phyloP scores from a whole-genome alignment of 2,888 invertebrate genomes.

The Congeria kusceri region DNA sequence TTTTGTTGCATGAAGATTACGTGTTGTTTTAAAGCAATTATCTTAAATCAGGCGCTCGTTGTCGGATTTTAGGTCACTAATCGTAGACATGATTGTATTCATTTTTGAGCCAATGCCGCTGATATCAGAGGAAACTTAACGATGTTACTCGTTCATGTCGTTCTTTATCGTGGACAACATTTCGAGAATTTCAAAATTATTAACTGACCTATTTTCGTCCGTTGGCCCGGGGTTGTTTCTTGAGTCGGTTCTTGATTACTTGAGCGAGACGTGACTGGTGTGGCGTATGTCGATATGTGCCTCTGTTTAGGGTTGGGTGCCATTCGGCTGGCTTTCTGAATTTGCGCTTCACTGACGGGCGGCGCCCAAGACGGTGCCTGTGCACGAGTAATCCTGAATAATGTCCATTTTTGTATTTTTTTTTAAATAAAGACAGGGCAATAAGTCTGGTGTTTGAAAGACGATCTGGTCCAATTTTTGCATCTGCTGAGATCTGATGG shows the following conservation, averaged over 20 bases:
- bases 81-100: not conserved
- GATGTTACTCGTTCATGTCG: not conserved
- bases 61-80: slow-evolving; percentile 9
- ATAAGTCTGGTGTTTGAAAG: too few species aligned
- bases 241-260: not conserved
- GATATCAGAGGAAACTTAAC: not conserved
- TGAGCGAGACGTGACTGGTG: not conserved
- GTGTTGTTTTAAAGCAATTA: not conserved
- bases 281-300: not conserved
- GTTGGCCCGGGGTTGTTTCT: not conserved
- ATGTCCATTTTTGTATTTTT: too few species aligned
- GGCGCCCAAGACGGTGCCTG: not conserved
- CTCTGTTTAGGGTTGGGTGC: not conserved
- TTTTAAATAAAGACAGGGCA: too few species aligned
- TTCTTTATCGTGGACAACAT: not conserved
- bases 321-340: too few species aligned
- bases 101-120: slow-evolving; percentile 7
- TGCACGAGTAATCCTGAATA: too few species aligned
- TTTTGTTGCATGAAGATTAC: not conserved
- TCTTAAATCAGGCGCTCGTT: not conserved
- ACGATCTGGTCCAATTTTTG: too few species aligned
- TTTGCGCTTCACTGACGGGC: not conserved
- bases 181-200: not conserved
- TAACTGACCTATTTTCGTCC: not conserved
- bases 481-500: too few species aligned